These are phyloP conservation scores for Holothuria scabra DNA, from an alignment of 53 echinoderm and acorn worm species.

Conservation along the genomic window DNA sequence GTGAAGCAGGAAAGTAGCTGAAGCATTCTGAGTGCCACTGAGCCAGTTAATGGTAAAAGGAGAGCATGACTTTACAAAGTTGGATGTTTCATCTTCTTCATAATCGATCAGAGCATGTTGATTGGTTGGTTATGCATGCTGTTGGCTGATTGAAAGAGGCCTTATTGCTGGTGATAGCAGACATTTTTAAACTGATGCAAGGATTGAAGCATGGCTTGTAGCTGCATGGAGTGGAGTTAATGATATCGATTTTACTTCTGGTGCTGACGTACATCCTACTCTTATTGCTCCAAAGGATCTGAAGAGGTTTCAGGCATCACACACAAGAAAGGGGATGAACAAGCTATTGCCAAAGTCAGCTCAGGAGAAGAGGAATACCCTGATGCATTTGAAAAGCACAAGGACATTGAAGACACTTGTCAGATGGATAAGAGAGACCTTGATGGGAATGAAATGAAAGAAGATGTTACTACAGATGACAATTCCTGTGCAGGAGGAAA, in stretches of 20 bases:
- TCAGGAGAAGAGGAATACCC: slow-evolving; percentile 4
- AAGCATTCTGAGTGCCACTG: too few relatives aligned
- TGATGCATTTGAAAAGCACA: slow-evolving; percentile 16
- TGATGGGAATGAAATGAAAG: background rate
- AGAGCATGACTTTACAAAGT: too few relatives aligned
- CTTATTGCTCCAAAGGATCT: slow-evolving; percentile 32
- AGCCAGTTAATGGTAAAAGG: too few relatives aligned
- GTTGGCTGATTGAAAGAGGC: too few relatives aligned
- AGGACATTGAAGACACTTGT: background rate
- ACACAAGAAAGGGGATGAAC: background rate
- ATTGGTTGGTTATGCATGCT: too few relatives aligned
- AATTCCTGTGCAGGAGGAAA: too few relatives aligned
- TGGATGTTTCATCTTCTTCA: too few relatives aligned
- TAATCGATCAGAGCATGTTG: too few relatives aligned
- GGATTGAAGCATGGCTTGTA: slow-evolving; percentile 1
- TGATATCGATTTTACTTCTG: background rate
- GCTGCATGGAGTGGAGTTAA: background rate
- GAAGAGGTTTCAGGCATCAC: background rate
- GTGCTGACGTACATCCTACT: slow-evolving; percentile 19
- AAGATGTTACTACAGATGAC: background rate
- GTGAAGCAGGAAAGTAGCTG: too few relatives aligned
- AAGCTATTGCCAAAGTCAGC: background rate
- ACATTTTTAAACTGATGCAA: background rate
- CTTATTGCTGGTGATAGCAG: too few relatives aligned
- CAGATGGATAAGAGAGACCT: background rate